Evolutionary conservation across 2,888 invertebrate genomes (phyloP), one percentile per base, ranked within the genome.

Genomic region (Neoaliturus tenellus): DNA sequence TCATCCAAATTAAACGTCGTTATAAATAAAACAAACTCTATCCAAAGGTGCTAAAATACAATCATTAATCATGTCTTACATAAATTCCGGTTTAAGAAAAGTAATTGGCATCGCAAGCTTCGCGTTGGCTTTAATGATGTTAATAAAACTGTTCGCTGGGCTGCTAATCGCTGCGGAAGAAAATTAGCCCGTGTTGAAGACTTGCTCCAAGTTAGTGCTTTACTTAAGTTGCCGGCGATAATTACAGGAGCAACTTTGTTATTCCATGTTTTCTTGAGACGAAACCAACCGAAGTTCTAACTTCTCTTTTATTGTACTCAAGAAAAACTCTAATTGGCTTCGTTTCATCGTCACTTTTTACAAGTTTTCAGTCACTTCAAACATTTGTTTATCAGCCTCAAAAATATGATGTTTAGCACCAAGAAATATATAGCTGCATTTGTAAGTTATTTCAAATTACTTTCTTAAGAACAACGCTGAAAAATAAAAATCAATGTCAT

Each of bases 231-330:
- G 31, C 75, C 48, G 48, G 55, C 55, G 55, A 78, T 78, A 55
- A 78, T 55, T 78, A 75, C 75, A 75, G 44, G 78, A 78, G 33
- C 5, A 78, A 78, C 55, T 78, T 78, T 78, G 78, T 78, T 48
- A 78, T 78, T 78, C 78, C 78, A 78, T 78, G 78, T 78, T 78
- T 78, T 78, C 78, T 78, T 78, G 78, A 78, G 78, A 78, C 28
- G 48, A 31, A 17, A 20, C 75, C 75, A 17, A 48, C 55, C 78
- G 31, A 31, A 35, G 55, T 23, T 48, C 55, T 33, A 78, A 78
- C 78, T 78, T 78, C 78, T 78, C 78, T 78, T 48, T 78, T 78
- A 78, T 78, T 78, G 78, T 78, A 5, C 48, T 75, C 6, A 28
- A 33, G 35, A 78, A 78, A 78, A 78, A 48, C 35, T 20, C 23